Evolutionary conservation across 2,113 vertebrate species (phyloP).

Genomic region (Lasiurus borealis): DNA sequence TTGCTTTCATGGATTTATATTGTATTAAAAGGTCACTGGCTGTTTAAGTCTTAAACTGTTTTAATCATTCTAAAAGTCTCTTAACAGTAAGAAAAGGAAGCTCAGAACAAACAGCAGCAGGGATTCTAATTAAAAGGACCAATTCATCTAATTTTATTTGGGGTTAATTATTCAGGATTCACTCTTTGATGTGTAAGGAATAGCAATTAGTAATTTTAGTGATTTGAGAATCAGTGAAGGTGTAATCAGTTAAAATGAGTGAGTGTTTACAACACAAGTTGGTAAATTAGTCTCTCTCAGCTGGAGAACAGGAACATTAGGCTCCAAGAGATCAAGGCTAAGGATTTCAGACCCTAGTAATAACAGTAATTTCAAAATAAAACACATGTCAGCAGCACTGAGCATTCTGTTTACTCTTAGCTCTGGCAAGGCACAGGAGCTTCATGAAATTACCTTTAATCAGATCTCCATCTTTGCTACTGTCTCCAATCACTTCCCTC

Average conservation of each 20-base stretch:
- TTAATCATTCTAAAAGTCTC: conserved; percentile 90
- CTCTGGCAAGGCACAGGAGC: conserved; percentile 57
- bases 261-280: conserved; percentile 91
- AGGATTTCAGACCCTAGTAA: conserved; percentile 81
- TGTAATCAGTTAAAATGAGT: conserved; percentile 95
- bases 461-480: conserved; percentile 47
- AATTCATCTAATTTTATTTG: conserved; percentile 97
- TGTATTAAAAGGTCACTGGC: conserved; percentile 91
- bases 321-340: conserved; percentile 86
- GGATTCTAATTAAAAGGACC: conserved; percentile 95
- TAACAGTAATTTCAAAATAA: conserved; percentile 83
- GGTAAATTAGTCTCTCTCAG: conserved; percentile 90
- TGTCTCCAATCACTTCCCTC: conserved; percentile 29
- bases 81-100: conserved; percentile 89
- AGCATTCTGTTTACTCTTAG: conserved; percentile 77
- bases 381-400: conserved; percentile 76
- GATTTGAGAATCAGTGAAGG: conserved; percentile 94
- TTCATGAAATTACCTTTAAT: background rate
- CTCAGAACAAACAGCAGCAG: conserved; percentile 93
- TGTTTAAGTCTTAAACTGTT: conserved; percentile 91
- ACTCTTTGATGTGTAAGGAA: conserved; percentile 94
- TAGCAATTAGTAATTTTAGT: conserved; percentile 97
- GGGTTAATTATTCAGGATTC: conserved; percentile 97
- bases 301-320: conserved; percentile 88
- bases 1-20: conserved; percentile 89